A percentile compares a stretch with the other conserved stretches of the same genome.
These are phyloP conservation scores for Dasypus novemcinctus DNA, from an alignment of 2,113 vertebrate species.

Conservation along the genomic window DNA sequence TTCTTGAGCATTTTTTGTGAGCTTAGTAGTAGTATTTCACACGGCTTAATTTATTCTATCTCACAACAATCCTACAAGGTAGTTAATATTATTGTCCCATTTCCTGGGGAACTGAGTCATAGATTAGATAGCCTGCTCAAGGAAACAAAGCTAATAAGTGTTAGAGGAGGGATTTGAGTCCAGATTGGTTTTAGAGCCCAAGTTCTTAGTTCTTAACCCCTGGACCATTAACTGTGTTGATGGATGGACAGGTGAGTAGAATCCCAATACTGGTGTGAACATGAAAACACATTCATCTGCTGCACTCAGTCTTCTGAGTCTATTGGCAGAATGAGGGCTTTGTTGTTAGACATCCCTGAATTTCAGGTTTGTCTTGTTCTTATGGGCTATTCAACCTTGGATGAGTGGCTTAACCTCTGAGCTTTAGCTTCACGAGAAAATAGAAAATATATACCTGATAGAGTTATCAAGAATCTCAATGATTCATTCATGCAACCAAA, in stretches of 20 bases:
- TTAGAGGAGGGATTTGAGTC: not conserved
- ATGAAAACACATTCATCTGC: not conserved
- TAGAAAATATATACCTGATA: not conserved
- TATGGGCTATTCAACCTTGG: not conserved
- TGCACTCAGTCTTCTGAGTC: not conserved
- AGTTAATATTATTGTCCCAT: not conserved
- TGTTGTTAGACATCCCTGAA: not conserved
- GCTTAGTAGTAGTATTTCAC: not conserved
- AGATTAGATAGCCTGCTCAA: not conserved
- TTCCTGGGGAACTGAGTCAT: conserved; percentile 26
- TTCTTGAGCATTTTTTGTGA: not conserved
- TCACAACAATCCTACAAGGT: not conserved
- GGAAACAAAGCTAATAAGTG: not conserved
- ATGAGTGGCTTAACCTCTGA: not conserved
- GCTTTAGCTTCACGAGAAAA: conserved; percentile 9
- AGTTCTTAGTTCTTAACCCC: not conserved
- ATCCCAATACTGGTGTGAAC: rapidly evolving
- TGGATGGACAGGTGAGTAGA: not conserved
- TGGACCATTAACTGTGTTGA: not conserved
- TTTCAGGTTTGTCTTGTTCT: not conserved
- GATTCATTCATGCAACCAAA: conserved; percentile 10
- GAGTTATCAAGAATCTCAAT: not conserved
- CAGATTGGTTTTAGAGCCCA: not conserved
- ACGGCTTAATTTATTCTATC: not conserved
- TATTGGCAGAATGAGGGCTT: not conserved